phyloP scores from a whole-genome alignment of 2,888 invertebrate genomes.

The Caenorhabditis panamensis region DNA sequence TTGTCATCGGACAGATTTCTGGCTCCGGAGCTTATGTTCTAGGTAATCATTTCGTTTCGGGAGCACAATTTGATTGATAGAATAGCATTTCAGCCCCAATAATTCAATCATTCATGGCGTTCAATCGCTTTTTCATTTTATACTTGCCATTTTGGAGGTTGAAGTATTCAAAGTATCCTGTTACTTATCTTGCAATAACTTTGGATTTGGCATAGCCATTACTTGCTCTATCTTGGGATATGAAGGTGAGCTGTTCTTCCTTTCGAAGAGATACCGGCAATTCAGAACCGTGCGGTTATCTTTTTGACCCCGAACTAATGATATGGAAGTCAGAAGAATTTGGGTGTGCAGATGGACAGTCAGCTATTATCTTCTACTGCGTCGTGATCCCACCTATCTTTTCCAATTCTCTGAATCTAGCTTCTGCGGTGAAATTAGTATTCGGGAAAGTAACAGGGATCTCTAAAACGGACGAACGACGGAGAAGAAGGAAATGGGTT shows the following conservation, averaged over 20 bases:
- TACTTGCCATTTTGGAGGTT: conserved; percentile 28
- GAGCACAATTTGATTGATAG: no score
- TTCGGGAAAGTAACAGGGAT: conserved; percentile 36
- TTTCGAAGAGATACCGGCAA: not conserved
- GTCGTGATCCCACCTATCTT: conserved; percentile 19
- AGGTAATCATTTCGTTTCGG: no score
- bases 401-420: conserved; percentile 24
- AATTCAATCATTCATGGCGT: conserved; percentile 42
- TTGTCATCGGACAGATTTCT: conserved; percentile 23
- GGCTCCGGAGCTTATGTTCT: conserved; percentile 33
- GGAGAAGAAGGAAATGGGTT: conserved; percentile 21
- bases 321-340: conserved; percentile 24
- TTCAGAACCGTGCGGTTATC: conserved; percentile 35
- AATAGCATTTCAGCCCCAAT: conserved; percentile 31
- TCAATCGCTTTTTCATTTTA: conserved; percentile 30
- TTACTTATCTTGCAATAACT: conserved; percentile 12
- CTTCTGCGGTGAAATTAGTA: conserved; percentile 24
- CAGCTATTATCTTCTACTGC: conserved; percentile 28
- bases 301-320: conserved; percentile 27
- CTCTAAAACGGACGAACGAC: conserved; percentile 27
- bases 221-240: conserved; percentile 23
- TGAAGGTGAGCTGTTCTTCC: conserved; percentile 4
- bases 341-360: conserved; percentile 13
- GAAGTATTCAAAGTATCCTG: conserved; percentile 2
- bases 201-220: conserved; percentile 18